Evolutionary conservation across 2,113 vertebrate genomes (phyloP).

Genomic region (Labrus mixtus): DNA sequence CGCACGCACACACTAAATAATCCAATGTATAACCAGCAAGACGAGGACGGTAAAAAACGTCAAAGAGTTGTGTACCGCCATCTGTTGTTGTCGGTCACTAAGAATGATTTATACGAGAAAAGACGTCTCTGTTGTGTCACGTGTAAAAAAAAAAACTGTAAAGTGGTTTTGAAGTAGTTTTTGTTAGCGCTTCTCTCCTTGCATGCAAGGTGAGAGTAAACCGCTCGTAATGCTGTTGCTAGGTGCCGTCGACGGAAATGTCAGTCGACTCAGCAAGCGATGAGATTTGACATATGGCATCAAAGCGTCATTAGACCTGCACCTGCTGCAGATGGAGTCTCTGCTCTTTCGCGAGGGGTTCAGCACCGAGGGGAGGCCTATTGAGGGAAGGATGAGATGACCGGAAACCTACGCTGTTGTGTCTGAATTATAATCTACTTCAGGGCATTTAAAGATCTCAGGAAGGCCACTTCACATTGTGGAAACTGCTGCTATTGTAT

Average conservation of each 20-base stretch:
- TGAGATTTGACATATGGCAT: conserved; percentile 98
- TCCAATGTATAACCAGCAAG: background rate
- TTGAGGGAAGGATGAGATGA: conserved; percentile 77
- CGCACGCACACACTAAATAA: conserved; percentile 7
- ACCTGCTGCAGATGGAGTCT: conserved; percentile 89
- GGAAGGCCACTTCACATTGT: conserved; percentile 25
- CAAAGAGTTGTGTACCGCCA: background rate
- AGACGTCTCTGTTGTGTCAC: conserved; percentile 25
- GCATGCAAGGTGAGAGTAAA: conserved; percentile 60
- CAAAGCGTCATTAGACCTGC: conserved; percentile 94
- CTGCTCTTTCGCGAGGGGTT: conserved; percentile 86
- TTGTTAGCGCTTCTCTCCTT: conserved; percentile 17
- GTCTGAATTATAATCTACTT: conserved; percentile 50
- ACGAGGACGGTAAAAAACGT: conserved; percentile 20
- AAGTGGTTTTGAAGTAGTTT: conserved; percentile 68
- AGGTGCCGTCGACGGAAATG: conserved; percentile 90
- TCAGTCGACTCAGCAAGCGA: conserved; percentile 96
- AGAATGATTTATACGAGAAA: conserved; percentile 20
- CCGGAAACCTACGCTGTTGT: conserved; percentile 67
- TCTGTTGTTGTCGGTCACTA: background rate
- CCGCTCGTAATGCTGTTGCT: conserved; percentile 82
- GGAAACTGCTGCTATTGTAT: background rate
- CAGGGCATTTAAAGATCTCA: conserved; percentile 38
- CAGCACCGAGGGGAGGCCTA: conserved; percentile 85
- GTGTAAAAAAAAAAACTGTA: conserved; percentile 43